Evolutionary conservation across 2,888 invertebrate species (phyloP).

Genomic region (Endomychus coccineus): DNA sequence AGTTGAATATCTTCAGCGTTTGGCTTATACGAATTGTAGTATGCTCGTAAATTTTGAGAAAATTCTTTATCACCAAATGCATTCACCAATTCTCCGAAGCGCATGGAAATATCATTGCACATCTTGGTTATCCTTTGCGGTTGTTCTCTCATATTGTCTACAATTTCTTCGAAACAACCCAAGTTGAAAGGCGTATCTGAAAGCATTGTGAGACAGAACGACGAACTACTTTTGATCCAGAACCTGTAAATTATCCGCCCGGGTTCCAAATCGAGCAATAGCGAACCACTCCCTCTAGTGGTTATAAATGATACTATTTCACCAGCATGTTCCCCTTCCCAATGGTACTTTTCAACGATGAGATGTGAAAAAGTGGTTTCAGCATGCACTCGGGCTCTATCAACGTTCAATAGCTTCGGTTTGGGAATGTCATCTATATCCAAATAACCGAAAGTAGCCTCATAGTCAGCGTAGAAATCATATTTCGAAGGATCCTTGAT

Average conservation of each 20-base stretch:
- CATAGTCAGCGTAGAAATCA: slow-evolving; percentile 10
- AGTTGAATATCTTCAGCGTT: slow-evolving; percentile 4
- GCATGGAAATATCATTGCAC: slow-evolving; percentile 29
- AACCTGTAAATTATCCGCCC: slow-evolving; percentile 26
- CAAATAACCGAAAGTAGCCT: slow-evolving; percentile 8
- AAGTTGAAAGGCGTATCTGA: slow-evolving; percentile 28
- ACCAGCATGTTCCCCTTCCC: slow-evolving; percentile 28
- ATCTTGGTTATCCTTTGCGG: slow-evolving; percentile 28
- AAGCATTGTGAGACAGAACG: slow-evolving; percentile 30
- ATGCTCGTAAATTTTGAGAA: slow-evolving; percentile 21
- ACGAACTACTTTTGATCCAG: slow-evolving; percentile 32
- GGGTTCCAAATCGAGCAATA: slow-evolving; percentile 28
- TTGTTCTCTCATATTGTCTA: slow-evolving; percentile 31
- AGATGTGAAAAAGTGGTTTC: slow-evolving; percentile 18
- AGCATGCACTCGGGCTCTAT: slow-evolving; percentile 4
- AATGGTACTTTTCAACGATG: slow-evolving; percentile 32
- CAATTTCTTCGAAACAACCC: slow-evolving; percentile 31
- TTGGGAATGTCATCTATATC: slow-evolving; percentile 11
- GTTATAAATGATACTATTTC: slow-evolving; percentile 24
- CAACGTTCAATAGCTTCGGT: slow-evolving; percentile 6
- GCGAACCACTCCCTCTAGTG: slow-evolving; percentile 30
- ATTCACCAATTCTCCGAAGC: slow-evolving; percentile 33
- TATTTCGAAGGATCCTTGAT: slow-evolving; percentile 6
- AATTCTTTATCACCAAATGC: slow-evolving; percentile 32
- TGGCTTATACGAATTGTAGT: slow-evolving; percentile 32